Base-by-base conservation (phyloP, 2,113 vertebrate genomes). In the Python bivittatus region DNA sequence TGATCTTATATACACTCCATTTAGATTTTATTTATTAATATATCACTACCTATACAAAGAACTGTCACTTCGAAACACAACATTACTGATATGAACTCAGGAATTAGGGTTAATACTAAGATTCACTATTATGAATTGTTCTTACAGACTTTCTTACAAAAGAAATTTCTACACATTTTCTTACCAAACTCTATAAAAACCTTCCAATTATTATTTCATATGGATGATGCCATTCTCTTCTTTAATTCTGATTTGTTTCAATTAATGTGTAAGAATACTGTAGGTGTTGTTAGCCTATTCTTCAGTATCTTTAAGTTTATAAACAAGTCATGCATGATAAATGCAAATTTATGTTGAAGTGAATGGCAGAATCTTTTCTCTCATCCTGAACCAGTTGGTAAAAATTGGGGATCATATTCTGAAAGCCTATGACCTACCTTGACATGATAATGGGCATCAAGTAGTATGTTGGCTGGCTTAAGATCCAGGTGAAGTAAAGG, bases 381-480 rank as follows among this genome's bases (percentile, higher is more conserved):
- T n/a, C 20, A 56, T 33, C 54, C 89, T 38, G 7, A 3, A 86
- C 0, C 6, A 0, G 2, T 23, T 23, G n/a, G 56, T 17, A 33
- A 25, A 93, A 27, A 52, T 29, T 0, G 27, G 0, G 23, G 22
- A 1, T 20, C 44, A 57, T n/a, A 68, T 48, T 87, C 7, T 6
- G 0, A 1, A 29, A 3, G 0, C 0, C 94, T 33, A 4, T 0
- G 0, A 22, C 87, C 0, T 96, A 99, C 99, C 98, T 99, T 99
- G 94, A 99, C 98, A 0, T 99, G 99, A 93, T 99, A 99, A 97
- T 99, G 99, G 23, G 98, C 99, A 1, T 99, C 99, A 95, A 99
- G 98, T 94, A 99, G 97, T 96, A 99, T 99, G 97, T 99, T 99
- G 13, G 99, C 99, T 0, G 99, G 99, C 96, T 99, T 99, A 91